Evolutionary conservation across 2,888 invertebrate genomes (phyloP), one percentile per base, ranked within the genome.

Genomic region (Lithophane ornitopus): DNA sequence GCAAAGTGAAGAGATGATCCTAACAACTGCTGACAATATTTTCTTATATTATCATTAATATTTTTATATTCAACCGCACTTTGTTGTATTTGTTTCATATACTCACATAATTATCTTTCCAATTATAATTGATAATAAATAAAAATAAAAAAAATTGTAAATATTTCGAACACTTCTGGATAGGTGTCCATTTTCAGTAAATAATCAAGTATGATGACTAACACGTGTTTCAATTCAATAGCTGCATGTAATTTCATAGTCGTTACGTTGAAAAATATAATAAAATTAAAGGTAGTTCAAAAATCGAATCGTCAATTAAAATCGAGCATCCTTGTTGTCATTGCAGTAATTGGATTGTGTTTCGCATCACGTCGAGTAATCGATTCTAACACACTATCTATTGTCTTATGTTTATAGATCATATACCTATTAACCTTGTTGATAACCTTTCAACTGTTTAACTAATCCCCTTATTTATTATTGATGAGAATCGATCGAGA

Each of bases 331-430:
- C 46, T 52, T 68, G 90, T 88, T 85, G 84, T 85, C 83, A 77
- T 81, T 80, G 87, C 82, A 85, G 85, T 89, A 90, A 91, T 92
- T 91, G 88, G 87, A 90, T 90, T 88, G 86, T 88, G 89, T 84
- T 90, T 86, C 87, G 84, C 86, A 89, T 86, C 86, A 85, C 84
- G 56, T 89, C 90, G 89, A 89, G 88, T 90, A 91, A 91, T 91
- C 34, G 22, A 74, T 56, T 39, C 16, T 2, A 39, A 28, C 28
- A 46, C n/a, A 54, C 11, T 34, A 26, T 46, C 9, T 9, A 52
- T 22, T 4, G 28, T 14, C 14, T 9, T 12, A 63, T 22, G 3
- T 59, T 2, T 46, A 28, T 19, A 52, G 19, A 11, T 7, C 7
- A n/a, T 7, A 26, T 41, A 44, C 16, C 0, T 11, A 19, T 52